Conservation (phyloP, 2,113 vertebrate species). For the Sminthopsis crassicaudata region DNA sequence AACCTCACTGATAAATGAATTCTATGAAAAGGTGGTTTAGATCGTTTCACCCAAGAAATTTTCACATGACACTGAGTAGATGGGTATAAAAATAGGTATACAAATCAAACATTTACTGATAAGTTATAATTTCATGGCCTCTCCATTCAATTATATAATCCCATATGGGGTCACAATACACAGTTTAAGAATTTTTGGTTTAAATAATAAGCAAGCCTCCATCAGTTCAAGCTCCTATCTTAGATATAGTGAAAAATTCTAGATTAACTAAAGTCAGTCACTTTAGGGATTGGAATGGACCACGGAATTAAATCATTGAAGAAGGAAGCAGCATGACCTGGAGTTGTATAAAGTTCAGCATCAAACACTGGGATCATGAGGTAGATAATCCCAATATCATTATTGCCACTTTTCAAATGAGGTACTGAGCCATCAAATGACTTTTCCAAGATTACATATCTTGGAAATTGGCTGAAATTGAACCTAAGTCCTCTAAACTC, state of each 20-base stretch:
- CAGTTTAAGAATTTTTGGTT: not conserved
- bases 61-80: too few relatives aligned
- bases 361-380: not conserved
- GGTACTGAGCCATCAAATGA: too few relatives aligned
- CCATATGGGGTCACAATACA: too few relatives aligned
- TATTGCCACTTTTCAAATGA: too few relatives aligned
- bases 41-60: not conserved
- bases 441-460: too few relatives aligned
- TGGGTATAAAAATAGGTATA: too few relatives aligned
- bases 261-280: not conserved
- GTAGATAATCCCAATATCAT: too few relatives aligned
- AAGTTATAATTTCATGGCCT: too few relatives aligned
- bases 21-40: not conserved
- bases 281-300: not conserved
- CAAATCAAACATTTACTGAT: too few relatives aligned
- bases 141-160: too few relatives aligned
- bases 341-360: not conserved
- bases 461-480: too few relatives aligned
- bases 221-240: not conserved
- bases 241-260: not conserved
- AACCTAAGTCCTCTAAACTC: too few relatives aligned
- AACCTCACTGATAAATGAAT: not conserved
- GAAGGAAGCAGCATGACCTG: not conserved
- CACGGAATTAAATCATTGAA: not conserved
- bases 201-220: not conserved